Evolutionary conservation across 2,113 vertebrate species (phyloP).

Genomic region (Mugil cephalus): DNA sequence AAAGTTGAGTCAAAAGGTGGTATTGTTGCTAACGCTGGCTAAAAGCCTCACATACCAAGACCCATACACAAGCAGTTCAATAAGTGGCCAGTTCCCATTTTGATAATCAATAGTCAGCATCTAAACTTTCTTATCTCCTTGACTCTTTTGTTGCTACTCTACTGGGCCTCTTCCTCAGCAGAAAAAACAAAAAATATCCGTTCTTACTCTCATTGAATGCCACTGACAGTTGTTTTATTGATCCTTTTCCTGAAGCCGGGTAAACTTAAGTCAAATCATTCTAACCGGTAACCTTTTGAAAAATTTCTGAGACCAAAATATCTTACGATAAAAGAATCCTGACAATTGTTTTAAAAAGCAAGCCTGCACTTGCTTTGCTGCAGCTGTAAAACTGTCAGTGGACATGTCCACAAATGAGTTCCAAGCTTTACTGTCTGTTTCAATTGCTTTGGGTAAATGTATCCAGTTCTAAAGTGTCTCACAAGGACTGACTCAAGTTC

Average conservation of each 20-base stretch:
- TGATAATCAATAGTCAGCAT: constrained; percentile 11
- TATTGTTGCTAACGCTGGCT: constrained; percentile 22
- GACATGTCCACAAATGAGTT: neutral
- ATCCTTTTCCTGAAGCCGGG: no score
- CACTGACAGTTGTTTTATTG: no score
- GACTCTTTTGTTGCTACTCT: neutral
- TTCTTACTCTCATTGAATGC: constrained; percentile 32
- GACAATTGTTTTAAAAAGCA: neutral
- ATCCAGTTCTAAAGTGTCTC: neutral
- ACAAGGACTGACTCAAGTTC: neutral
- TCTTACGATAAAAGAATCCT: no score
- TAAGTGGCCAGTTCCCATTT: neutral
- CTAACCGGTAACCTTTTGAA: no score
- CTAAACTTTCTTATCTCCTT: no score
- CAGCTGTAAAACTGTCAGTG: constrained; percentile 13
- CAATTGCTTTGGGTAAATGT: neutral
- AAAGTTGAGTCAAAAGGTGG: constrained; percentile 44
- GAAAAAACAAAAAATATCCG: no score
- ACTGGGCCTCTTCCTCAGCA: constrained; percentile 12
- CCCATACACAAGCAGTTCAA: neutral
- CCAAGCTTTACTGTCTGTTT: constrained; percentile 1
- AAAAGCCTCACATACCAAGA: constrained; percentile 30
- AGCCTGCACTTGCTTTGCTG: neutral
- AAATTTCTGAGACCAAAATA: no score
- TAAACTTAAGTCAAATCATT: no score